phyloP scores from a whole-genome alignment of 2,888 invertebrate species.

The Melolontha melolontha region DNA sequence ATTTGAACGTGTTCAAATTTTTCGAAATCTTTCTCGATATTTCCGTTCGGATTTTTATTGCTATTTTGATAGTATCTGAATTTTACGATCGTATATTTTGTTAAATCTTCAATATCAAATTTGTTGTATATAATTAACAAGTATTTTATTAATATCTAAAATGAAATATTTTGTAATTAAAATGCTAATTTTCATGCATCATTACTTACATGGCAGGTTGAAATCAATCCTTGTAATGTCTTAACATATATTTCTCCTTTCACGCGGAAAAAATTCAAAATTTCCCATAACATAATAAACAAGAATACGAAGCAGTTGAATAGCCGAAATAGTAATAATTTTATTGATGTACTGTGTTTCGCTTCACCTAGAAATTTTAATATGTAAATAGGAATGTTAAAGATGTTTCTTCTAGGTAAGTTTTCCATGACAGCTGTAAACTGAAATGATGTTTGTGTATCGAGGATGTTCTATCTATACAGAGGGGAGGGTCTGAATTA shows the following conservation, averaged over 20 bases:
- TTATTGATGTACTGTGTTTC: background rate
- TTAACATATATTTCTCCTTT: background rate
- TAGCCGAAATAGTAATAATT: background rate
- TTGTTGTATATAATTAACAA: no score
- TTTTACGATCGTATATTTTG: no score
- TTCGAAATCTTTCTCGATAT: no score
- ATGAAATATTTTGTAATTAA: background rate
- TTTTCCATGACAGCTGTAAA: background rate
- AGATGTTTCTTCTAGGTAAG: background rate
- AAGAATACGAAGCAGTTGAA: background rate
- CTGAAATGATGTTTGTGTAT: no score
- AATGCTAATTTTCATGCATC: no score
- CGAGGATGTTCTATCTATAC: no score
- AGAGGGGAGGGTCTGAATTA: no score
- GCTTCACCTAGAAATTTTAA: slow-evolving; percentile 8
- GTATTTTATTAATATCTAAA: no score
- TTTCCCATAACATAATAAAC: background rate
- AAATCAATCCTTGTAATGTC: slow-evolving; percentile 3
- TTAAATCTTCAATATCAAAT: no score
- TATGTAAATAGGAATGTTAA: background rate
- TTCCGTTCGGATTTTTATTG: no score
- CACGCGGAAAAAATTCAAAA: background rate
- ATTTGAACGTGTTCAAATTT: no score
- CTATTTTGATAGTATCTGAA: no score
- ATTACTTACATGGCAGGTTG: background rate